Percentiles rank a stretch among this genome's conserved stretches.
These are phyloP conservation scores for Netelia fuscicornis DNA, from an alignment of 2,888 invertebrate species.

Conservation along the genomic window DNA sequence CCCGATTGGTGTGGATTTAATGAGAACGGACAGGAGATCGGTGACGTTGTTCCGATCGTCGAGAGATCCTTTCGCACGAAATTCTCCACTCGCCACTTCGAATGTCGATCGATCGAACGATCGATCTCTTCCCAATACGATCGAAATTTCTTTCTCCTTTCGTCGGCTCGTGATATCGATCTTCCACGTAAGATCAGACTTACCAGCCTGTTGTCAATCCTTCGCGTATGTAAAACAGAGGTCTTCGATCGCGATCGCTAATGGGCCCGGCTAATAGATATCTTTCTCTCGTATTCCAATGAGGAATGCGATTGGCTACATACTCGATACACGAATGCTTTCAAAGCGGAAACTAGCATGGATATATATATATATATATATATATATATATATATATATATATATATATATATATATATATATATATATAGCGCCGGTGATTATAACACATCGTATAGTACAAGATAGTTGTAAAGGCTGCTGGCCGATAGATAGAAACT, in stretches of 20 bases:
- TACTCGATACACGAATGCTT: slow-evolving; percentile 46
- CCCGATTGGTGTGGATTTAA: slow-evolving; percentile 32
- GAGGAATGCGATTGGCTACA: slow-evolving; percentile 52
- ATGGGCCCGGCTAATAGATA: slow-evolving; percentile 54
- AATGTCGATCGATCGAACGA: slow-evolving; percentile 15
- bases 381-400: background rate
- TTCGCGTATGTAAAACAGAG: background rate
- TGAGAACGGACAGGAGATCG: slow-evolving; percentile 3
- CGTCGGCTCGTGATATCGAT: slow-evolving; percentile 22
- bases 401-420: slow-evolving; percentile 2
- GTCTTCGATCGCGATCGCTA: slow-evolving; percentile 42
- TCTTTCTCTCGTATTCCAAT: slow-evolving; percentile 25
- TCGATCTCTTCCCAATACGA: background rate
- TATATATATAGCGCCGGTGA: background rate
- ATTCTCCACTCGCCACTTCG: slow-evolving; percentile 20
- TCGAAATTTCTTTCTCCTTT: slow-evolving; percentile 11
- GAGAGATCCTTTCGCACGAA: slow-evolving; percentile 16
- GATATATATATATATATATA: slow-evolving; percentile 3
- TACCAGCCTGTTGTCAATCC: slow-evolving; percentile 23
- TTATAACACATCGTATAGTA: slow-evolving; percentile 41
- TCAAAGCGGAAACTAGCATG: slow-evolving; percentile 2
- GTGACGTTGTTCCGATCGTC: background rate
- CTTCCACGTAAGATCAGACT: slow-evolving; percentile 3
- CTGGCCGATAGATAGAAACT: slow-evolving; percentile 34
- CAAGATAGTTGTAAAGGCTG: slow-evolving; percentile 1